Evolutionary conservation across 2,888 invertebrate species (phyloP), one percentile per base, ranked within the genome.

Genomic region (Bellardia bayeri): DNA sequence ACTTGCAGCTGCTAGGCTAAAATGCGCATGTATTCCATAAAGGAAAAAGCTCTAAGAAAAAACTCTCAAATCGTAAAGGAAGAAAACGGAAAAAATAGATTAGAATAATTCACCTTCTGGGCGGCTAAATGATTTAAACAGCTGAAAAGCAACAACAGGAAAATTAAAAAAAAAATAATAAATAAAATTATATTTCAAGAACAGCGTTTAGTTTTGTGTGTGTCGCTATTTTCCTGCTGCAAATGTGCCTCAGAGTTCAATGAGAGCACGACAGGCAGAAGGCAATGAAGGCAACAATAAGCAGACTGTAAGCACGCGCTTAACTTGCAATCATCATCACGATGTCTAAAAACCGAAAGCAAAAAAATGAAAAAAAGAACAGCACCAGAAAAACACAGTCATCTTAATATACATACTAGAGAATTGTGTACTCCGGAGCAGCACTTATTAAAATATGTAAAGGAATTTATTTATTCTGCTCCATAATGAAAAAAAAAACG

Each of bases 31-130:
- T 6, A 37, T 37, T 4, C 23, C 3, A 58, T 37, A 37, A 64
- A 56, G 6, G 45, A 16, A 23, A 13, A 51, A 61, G 33, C 2
- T 23, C 40, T 58, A 30, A 4, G n/a, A 14, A 74, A 45, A 61
- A 66, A 37, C 54, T 23, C 7, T 37, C 23, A 23, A 23, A 23
- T 23, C 2, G 3, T 74, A 56, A 49, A 76, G 75, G 9, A 68
- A 69, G 61, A 83, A 83, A 83, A 71, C 45, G 76, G 64, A 49
- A 83, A 82, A 84, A 69, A 85, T 87, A 82, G 87, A 87, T 87
- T 87, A 85, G 87, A 87, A 87, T 87, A 87, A 85, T 82, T 85
- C 66, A 85, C 87, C 87, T 87, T 87, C 85, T 87, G 85, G 87
- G 85, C 85, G 85, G 87, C 51, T 85, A 69, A 85, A 75, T 75